phyloP scores from a whole-genome alignment of 2,113 vertebrate genomes.

The Boulengeromyrus knoepffleri region DNA sequence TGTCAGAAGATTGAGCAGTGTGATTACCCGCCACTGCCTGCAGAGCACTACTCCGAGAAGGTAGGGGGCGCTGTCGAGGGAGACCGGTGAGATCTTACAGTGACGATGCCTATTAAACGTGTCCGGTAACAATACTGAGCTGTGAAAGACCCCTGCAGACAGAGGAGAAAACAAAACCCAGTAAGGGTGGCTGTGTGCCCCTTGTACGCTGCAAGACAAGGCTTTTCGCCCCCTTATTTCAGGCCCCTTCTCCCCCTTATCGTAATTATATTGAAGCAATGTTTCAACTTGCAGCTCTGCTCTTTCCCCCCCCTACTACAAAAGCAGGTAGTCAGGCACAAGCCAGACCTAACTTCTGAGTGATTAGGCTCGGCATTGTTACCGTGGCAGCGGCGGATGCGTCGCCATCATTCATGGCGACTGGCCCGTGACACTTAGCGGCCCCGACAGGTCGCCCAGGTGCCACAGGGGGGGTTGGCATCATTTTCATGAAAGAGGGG shows the following conservation, averaged over 20 bases:
- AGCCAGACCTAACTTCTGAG: background rate
- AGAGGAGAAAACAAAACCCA: background rate
- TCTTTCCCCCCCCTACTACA: background rate
- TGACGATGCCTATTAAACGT: background rate
- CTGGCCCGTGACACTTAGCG: background rate
- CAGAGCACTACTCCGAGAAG: conserved; percentile 77
- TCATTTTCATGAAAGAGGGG: background rate
- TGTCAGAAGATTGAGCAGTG: conserved; percentile 74
- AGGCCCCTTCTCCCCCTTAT: background rate
- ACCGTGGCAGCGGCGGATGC: background rate
- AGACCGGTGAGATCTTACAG: background rate
- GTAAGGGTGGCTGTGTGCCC: background rate
- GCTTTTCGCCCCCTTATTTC: background rate
- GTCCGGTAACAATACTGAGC: too few relatives aligned
- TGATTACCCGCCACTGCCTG: conserved; percentile 53
- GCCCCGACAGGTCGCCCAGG: background rate
- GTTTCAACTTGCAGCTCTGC: background rate
- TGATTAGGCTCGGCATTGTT: background rate
- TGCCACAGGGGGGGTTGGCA: background rate
- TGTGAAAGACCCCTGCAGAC: too few relatives aligned
- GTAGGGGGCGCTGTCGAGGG: conserved; percentile 40
- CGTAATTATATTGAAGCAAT: background rate
- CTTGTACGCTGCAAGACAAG: too few relatives aligned
- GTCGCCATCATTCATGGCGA: background rate
- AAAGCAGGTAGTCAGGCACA: background rate